These are phyloP conservation scores for Eustalomyia histrio DNA, from an alignment of 2,888 invertebrate species.

Conservation along the genomic window DNA sequence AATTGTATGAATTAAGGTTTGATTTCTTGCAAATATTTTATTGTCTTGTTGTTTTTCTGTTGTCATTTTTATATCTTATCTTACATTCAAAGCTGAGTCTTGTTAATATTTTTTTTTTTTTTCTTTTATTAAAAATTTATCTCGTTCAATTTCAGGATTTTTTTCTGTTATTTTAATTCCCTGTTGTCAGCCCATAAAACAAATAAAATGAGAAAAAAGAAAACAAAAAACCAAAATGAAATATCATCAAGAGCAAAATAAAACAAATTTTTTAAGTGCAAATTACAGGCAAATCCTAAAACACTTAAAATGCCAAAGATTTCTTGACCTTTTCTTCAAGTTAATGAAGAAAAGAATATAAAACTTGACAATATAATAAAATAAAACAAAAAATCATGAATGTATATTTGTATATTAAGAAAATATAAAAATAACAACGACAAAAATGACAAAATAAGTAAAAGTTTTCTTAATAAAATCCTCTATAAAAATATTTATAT, in stretches of 20 bases:
- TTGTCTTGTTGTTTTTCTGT: conserved; percentile 39
- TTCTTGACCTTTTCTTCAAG: conserved; percentile 58
- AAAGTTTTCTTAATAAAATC: conserved; percentile 31
- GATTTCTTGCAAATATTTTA: conserved; percentile 39
- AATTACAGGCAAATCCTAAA: conserved; percentile 54
- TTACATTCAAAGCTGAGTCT: neutral
- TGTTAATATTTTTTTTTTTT: conserved; percentile 13
- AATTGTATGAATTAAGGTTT: conserved; percentile 30
- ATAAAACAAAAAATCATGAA: conserved; percentile 1
- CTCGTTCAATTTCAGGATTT: neutral
- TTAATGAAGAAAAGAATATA: conserved; percentile 40
- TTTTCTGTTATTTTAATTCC: conserved; percentile 48
- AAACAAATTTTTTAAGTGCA: conserved; percentile 56
- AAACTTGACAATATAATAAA: conserved; percentile 16
- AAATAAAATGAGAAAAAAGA: neutral
- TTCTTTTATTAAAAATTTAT: neutral
- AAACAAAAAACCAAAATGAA: too few species aligned
- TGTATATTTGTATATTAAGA: neutral
- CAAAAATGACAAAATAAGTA: neutral
- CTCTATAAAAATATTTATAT: neutral
- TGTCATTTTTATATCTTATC: conserved; percentile 3
- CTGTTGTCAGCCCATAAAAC: conserved; percentile 50
- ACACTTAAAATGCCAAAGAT: conserved; percentile 62
- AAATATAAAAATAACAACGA: conserved; percentile 29
- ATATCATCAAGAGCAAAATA: conserved; percentile 38